Evolutionary conservation across 2,113 vertebrate species (phyloP).

Genomic region (Lathamus discolor): DNA sequence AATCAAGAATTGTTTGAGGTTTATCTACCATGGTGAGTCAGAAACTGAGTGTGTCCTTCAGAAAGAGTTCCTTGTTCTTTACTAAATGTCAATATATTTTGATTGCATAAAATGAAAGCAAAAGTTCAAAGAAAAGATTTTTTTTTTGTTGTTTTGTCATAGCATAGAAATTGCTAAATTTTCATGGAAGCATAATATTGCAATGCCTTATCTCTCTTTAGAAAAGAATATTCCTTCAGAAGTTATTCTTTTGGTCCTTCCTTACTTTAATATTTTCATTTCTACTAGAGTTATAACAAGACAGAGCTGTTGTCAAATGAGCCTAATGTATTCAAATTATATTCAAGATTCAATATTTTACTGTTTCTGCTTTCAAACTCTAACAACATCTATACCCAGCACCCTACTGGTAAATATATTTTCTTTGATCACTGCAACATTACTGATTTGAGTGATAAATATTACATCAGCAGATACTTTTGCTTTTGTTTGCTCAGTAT

Average conservation of each 20-base stretch:
- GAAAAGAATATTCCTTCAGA: slow-evolving; percentile 13
- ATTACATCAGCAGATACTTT: slow-evolving; percentile 46
- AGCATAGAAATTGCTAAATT: neutral
- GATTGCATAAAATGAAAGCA: neutral
- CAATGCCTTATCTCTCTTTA: neutral
- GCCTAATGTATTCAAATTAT: slow-evolving; percentile 53
- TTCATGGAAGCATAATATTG: neutral
- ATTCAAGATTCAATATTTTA: slow-evolving; percentile 51
- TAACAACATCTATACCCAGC: slow-evolving; percentile 7
- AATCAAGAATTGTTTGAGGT: neutral
- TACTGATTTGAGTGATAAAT: slow-evolving; percentile 61
- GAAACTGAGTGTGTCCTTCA: neutral
- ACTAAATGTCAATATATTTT: neutral
- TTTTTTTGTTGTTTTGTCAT: neutral
- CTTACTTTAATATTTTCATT: slow-evolving; percentile 32
- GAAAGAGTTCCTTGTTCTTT: neutral
- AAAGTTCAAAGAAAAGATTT: neutral
- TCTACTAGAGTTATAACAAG: slow-evolving; percentile 1
- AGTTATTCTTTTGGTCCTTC: neutral
- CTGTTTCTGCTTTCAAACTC: neutral
- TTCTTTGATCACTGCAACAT: slow-evolving; percentile 56
- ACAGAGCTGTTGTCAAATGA: neutral
- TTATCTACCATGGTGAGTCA: neutral
- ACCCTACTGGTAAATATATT: slow-evolving; percentile 44
- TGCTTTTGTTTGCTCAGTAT: slow-evolving; percentile 47